Evolutionary conservation across 1,140 invertebrate genomes (phyloP).

Genomic region (Drosophila burlai): DNA sequence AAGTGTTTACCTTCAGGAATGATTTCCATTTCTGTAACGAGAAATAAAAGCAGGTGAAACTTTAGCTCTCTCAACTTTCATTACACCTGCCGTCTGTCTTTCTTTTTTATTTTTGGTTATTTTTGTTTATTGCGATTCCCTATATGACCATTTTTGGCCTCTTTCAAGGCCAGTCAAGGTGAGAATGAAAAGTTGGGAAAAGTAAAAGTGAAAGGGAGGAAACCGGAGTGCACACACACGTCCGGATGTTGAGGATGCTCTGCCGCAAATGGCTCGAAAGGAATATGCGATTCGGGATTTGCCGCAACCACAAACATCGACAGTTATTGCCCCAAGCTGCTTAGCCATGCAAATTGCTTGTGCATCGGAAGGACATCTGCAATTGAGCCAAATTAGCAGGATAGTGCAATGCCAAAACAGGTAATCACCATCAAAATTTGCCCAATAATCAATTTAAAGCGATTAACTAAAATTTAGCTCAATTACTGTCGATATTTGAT

Average conservation of each 20-base stretch:
- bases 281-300: constrained; percentile 16
- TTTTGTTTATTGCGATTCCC: constrained; percentile 26
- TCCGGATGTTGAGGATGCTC: constrained; percentile 57
- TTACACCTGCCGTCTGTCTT: no score
- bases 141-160: constrained; percentile 27
- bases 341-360: constrained; percentile 42
- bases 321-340: constrained; percentile 10
- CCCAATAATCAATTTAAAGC: constrained; percentile 38
- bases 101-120: constrained; percentile 7
- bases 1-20: constrained; percentile 93
- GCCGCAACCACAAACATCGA: constrained; percentile 27
- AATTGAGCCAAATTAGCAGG: constrained; percentile 59
- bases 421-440: constrained; percentile 36
- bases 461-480: constrained; percentile 27
- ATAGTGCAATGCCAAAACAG: constrained; percentile 32
- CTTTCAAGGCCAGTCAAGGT: constrained; percentile 57
- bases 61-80: background rate
- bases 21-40: constrained; percentile 91
- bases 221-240: constrained; percentile 19
- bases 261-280: constrained; percentile 31
- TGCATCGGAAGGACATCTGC: constrained; percentile 45
- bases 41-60: constrained; percentile 34
- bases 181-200: constrained; percentile 23
- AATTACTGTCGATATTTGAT: constrained; percentile 26
- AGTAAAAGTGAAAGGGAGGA: constrained; percentile 26